Base-by-base conservation (phyloP, 1,140 invertebrate species). In the Agrilus planipennis region DNA sequence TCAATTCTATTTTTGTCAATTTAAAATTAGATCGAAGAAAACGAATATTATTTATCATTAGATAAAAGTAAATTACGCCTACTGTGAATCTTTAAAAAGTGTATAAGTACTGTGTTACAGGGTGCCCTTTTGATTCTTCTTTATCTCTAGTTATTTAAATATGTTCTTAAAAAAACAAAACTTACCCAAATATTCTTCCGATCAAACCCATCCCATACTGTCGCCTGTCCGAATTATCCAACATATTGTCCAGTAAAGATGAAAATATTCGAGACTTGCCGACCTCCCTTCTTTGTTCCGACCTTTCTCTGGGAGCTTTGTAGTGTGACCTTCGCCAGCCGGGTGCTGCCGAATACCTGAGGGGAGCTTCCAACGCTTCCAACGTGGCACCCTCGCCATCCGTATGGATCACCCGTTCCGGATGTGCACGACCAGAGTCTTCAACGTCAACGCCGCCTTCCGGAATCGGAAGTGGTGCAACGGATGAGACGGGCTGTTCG, bases 181-280 rank as follows among this genome's bases (percentile, higher is more conserved):
- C 64, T 65, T 70, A 81, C 75, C 83, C 74, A 52, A 86, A 82
- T 50, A 87, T 71, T 53, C 76, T 69, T 22, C 86, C 85, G 31
- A 89, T 73, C 50, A 89, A 72, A 29, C 86, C 86, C 79, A 87
- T 84, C 34, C 87, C 87, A 57, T 84, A 86, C 54, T 81, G 77
- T 48, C 85, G 68, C 46, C 84, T 71, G 57, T 89, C 78, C 27
- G 81, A 84, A 63, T 87, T 86, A 62, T 88, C 83, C 43, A 81
- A 74, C 35, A 81, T 71, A 15, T 76, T 71, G 53, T 85, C 77
- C 23, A 87, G 64, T 53, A 71, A 75, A 44, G 61, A 72, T 29
- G 72, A 69, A 37, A 73, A 75, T 42, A 87, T 85, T 45, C 81
- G 66, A 49, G 71, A 62, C 50, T 70, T 54, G 44, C 74, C 63